Base-by-base conservation (phyloP, 2,113 vertebrate species). In the Phrynocephalus versicolor region DNA sequence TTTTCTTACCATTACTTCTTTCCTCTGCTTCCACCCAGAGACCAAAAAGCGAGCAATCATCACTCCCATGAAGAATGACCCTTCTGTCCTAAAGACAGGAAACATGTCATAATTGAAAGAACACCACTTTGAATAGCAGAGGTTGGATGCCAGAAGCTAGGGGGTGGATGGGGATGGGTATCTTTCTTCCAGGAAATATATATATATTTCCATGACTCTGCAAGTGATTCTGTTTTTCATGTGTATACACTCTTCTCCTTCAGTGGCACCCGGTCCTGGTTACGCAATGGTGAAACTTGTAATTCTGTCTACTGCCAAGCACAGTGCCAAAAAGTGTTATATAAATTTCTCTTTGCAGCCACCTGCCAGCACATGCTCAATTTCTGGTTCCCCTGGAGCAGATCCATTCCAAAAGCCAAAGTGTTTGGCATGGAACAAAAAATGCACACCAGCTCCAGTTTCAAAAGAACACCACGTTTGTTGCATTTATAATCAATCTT, bases 291-390 rank as follows among this genome's bases (percentile, higher is more conserved):
- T 6, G 76, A 88, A 92, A 88, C 91, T 92, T 88, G 91, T 93
- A 94, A 91, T 89, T 1, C 82, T 90, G 89, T 90, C 82, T 87
- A 88, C 86, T 92, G 93, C 92, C 93, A 92, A 85, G 67, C 70
- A 0, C 0, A 57, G 90, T 91, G 92, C 93, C 92, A 94, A 89
- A 84, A 94, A 85, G 88, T 72, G 51, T 91, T 93, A 76, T 89
- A 84, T 87, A 91, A 91, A 88, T 92, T 93, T 95, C 92, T 79
- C 85, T 84, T 81, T 83, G 82, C 83, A 12, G 12, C 92, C 91
- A 90, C 69, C 88, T 93, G 92, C 93, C 93, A 94, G 92, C 92
- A 95, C 92, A 94, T 81, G 93, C 88, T 94, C 87, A 87, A 39
- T 79, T 91, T 91, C 81, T 88, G 39, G n/a, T 65, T 73, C 85